A percentile compares a stretch with the other conserved stretches of the same genome.
Evolutionary conservation across 2,888 invertebrate genomes (phyloP).

Genomic region (Cotesia congregata): DNA sequence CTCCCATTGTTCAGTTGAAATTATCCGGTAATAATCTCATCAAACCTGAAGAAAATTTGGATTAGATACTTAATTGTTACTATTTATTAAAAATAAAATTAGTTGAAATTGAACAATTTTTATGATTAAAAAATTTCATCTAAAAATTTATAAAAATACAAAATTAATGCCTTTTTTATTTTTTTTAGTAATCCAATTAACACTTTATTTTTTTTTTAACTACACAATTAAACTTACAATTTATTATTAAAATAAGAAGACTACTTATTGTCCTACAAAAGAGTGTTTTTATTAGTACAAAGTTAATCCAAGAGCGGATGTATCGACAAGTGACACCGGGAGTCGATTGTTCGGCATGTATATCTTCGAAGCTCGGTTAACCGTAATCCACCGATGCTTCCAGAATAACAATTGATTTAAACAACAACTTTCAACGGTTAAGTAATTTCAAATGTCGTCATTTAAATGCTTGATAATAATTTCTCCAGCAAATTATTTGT

Average conservation of each 20-base stretch:
- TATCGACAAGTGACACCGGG: constrained; percentile 27
- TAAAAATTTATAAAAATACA: too few relatives aligned
- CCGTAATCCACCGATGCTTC: constrained; percentile 50
- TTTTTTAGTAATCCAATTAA: too few relatives aligned
- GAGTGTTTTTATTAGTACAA: background rate
- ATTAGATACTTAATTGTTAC: too few relatives aligned
- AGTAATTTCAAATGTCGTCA: constrained; percentile 52
- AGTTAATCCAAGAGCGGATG: constrained; percentile 6
- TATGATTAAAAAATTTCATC: too few relatives aligned
- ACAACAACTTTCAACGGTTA: constrained; percentile 58
- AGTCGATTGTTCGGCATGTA: constrained; percentile 10
- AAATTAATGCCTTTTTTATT: too few relatives aligned
- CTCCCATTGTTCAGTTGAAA: constrained; percentile 55
- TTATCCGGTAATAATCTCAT: background rate
- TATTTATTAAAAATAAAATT: too few relatives aligned
- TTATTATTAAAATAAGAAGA: too few relatives aligned
- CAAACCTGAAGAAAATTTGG: background rate
- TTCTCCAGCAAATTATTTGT: background rate
- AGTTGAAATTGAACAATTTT: too few relatives aligned
- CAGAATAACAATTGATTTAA: constrained; percentile 57
- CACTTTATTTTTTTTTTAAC: too few relatives aligned
- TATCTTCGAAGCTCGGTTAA: constrained; percentile 44
- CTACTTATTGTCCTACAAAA: too few relatives aligned
- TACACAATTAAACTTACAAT: too few relatives aligned
- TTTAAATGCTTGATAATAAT: background rate